These are phyloP conservation scores for Tiliqua scincoides DNA, from an alignment of 2,113 vertebrate species.

Conservation along the genomic window DNA sequence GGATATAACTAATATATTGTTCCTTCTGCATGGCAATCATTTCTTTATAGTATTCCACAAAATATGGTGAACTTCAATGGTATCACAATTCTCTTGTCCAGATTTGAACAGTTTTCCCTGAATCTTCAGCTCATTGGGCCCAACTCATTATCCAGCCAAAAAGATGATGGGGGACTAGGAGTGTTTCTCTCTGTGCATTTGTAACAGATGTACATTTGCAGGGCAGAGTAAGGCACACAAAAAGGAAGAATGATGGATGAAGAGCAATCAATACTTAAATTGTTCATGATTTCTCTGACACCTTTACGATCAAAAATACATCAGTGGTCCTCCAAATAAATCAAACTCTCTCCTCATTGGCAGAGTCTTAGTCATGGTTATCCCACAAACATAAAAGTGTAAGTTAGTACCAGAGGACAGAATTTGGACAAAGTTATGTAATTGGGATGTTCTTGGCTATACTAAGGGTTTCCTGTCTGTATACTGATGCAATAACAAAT, in stretches of 20 bases:
- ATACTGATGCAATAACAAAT: slow-evolving; percentile 4
- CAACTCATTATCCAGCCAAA: background rate
- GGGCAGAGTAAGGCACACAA: background rate
- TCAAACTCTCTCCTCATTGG: background rate
- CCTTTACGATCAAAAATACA: background rate
- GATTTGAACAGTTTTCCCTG: background rate
- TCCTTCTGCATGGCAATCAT: background rate
- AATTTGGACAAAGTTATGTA: background rate
- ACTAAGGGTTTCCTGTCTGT: background rate
- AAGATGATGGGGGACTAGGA: fast-evolving
- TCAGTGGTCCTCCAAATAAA: background rate
- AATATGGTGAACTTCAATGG: background rate
- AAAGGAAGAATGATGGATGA: background rate
- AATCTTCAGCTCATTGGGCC: background rate
- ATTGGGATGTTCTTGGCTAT: background rate
- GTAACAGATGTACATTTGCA: fast-evolving
- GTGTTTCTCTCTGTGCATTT: background rate
- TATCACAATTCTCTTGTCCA: background rate
- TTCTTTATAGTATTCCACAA: background rate
- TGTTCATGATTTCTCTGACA: background rate
- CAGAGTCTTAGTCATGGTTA: background rate
- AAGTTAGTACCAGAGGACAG: background rate
- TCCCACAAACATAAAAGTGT: background rate
- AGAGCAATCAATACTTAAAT: slow-evolving; percentile 17
- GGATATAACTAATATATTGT: background rate